Conservation (phyloP, 2,113 vertebrate species). For the Pangasianodon gigas region DNA sequence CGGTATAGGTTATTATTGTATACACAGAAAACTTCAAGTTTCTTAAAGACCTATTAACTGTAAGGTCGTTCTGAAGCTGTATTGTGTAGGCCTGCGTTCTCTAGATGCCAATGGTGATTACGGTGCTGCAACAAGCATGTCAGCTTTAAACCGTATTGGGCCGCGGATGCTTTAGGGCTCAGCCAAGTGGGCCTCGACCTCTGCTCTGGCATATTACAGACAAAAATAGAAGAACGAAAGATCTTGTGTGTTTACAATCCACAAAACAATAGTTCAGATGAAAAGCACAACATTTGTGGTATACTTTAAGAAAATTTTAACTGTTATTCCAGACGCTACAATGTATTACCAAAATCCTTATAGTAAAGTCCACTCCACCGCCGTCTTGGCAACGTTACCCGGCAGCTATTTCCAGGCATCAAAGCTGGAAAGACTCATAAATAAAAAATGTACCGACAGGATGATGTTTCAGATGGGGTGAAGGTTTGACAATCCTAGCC, state of each 20-base stretch:
- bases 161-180: neutral
- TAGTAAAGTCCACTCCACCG: too few relatives aligned
- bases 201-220: neutral
- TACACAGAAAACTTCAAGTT: neutral
- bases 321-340: too few relatives aligned
- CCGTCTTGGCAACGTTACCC: too few relatives aligned
- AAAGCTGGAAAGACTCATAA: too few relatives aligned
- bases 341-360: too few relatives aligned
- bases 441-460: too few relatives aligned
- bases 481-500: too few relatives aligned
- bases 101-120: neutral
- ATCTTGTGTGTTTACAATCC: neutral
- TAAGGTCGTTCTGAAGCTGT: neutral
- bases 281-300: too few relatives aligned
- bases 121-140: neutral
- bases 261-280: neutral
- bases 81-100: neutral
- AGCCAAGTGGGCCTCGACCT: neutral
- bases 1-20: neutral
- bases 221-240: neutral
- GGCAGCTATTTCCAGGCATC: neutral
- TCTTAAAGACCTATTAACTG: neutral
- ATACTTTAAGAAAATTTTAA: neutral
- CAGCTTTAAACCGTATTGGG: neutral
- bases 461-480: too few relatives aligned